Base-by-base conservation (phyloP, 1,140 invertebrate species). In the Papilio glaucus region DNA sequence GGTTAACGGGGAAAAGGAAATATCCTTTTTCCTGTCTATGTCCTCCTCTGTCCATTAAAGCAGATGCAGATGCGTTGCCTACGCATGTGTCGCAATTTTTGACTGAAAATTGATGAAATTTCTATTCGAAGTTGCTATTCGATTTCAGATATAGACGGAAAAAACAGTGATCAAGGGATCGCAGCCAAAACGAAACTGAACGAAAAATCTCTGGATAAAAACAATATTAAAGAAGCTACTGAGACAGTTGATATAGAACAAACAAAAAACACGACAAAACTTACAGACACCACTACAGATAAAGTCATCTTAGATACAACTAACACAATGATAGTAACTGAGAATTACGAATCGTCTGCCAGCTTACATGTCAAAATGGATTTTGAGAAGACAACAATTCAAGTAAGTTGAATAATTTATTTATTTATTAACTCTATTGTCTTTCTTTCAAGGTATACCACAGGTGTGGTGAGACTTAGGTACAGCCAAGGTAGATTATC, bases 141-240 rank as follows among this genome's bases (percentile, higher is more conserved):
- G 61, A 61, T 86, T 77, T 24, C 80, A 87, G 85, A 86, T 77
- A 80, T 87, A 63, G 83, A 87, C 13, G 81, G 82, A 0, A 84
- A 83, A 7, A 80, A 62, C 26, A 82, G 78, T 38, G 72, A 75
- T 26, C 70, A 68, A 74, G 68, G 9, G 26, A 9, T 65, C 26
- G 21, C 65, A n/a, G n/a, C n/a, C 71, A 26, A 24, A 69, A 33
- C 67, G 10, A 38, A 60, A 49, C 62, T 13, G 33, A 10, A 26
- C 4, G 10, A 42, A 42, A 26, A 74, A 61, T 24, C 18, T 21
- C 60, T 63, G 21, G 26, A 63, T 24, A 69, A 8, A 29, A 63
- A 42, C 24, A 71, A 42, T 12, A 71, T 0, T 18, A 60, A 9
- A 38, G 33, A 67, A 42, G n/a, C 18, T 4, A 60, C 41, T 42